Evolutionary conservation across 2,797 vertebrate genomes (phyloP).

Genomic region (Rhabdophis nuchalis): DNA sequence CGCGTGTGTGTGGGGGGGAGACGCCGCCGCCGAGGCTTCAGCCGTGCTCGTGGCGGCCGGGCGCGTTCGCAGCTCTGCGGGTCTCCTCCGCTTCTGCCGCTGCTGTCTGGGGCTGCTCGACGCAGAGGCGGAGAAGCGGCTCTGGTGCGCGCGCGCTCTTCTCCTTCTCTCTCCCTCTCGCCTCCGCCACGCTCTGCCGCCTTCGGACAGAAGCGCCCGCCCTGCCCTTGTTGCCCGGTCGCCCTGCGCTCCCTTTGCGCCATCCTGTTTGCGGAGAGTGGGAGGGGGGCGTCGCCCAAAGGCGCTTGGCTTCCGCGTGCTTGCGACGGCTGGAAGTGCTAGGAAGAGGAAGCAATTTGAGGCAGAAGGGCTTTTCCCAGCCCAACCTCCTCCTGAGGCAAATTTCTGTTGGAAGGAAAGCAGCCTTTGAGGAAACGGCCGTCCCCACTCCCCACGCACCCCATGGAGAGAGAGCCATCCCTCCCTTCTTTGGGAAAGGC

Average conservation of each 20-base stretch:
- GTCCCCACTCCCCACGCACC: neutral
- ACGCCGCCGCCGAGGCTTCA: neutral
- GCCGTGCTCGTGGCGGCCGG: neutral
- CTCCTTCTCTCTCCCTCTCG: too few species aligned
- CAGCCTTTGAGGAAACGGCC: neutral
- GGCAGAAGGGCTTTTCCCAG: neutral
- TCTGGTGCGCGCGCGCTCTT: neutral
- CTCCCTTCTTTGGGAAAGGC: neutral
- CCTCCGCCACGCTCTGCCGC: neutral
- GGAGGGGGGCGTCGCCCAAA: too few species aligned
- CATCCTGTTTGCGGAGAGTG: neutral
- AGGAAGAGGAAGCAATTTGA: neutral
- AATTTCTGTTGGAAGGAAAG: neutral
- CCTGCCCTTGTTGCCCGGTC: neutral
- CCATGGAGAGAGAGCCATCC: neutral
- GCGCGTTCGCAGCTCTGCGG: constrained; percentile 8
- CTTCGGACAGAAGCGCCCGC: too few species aligned
- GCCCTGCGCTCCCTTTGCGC: neutral
- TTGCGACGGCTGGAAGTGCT: neutral
- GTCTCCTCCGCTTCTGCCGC: neutral
- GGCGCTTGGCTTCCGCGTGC: neutral
- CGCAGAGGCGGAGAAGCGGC: neutral
- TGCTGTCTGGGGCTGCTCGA: neutral
- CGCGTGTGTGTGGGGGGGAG: neutral
- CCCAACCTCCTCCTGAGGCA: neutral